phyloP scores from a whole-genome alignment of 2,113 vertebrate genomes.

The Saguinus midas region DNA sequence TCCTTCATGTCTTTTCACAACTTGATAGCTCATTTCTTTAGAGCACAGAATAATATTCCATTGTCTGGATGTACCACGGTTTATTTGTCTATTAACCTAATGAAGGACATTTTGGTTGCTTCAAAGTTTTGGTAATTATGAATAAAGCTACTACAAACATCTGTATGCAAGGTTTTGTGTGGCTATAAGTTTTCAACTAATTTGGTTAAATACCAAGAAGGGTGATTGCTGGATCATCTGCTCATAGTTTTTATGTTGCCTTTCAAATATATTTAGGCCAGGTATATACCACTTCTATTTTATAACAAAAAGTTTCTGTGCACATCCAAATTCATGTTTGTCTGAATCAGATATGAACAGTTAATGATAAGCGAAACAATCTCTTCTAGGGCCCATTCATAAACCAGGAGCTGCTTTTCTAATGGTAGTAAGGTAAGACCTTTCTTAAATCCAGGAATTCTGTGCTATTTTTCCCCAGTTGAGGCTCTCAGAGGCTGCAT shows the following conservation, averaged over 20 bases:
- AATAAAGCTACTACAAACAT: background rate
- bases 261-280: background rate
- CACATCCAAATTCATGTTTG: background rate
- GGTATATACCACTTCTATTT: background rate
- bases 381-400: background rate
- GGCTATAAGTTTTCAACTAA: background rate
- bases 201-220: background rate
- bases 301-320: background rate
- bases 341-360: background rate
- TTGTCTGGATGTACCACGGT: background rate
- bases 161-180: background rate
- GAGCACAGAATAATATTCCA: background rate
- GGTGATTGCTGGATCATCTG: background rate
- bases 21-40: background rate
- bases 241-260: background rate
- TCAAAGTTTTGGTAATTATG: background rate
- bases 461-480: background rate
- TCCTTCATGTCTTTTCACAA: background rate
- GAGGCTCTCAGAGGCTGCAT: background rate
- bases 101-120: background rate
- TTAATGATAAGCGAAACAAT: background rate
- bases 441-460: background rate
- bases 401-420: background rate
- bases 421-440: background rate
- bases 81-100: background rate